These are phyloP conservation scores for Bruchidius siliquastri DNA, from an alignment of 2,888 invertebrate genomes.

Conservation along the genomic window DNA sequence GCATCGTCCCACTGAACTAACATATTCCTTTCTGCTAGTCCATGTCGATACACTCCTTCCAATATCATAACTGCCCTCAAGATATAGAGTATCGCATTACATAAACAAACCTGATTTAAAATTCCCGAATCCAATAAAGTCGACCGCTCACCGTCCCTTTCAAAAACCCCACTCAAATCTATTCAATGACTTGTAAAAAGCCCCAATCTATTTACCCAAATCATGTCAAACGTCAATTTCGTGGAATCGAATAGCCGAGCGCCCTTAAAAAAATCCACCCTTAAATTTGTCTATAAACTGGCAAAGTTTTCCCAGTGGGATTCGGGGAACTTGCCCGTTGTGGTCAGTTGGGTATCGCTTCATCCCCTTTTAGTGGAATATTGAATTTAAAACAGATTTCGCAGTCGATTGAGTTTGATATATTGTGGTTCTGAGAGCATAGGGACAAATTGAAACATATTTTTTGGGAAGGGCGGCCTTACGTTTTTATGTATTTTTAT, in stretches of 20 bases:
- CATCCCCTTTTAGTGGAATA: constrained; percentile 21
- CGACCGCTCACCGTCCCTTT: background rate
- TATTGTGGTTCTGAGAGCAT: constrained; percentile 17
- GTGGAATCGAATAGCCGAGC: constrained; percentile 8
- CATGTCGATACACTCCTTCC: no score
- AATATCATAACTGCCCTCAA: background rate
- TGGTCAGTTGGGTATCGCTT: constrained; percentile 21
- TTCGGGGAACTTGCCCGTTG: constrained; percentile 15
- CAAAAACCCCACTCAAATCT: constrained; percentile 7
- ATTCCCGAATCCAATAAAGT: background rate
- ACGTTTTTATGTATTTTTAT: background rate
- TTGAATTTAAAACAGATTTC: constrained; percentile 27
- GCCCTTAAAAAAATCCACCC: constrained; percentile 23
- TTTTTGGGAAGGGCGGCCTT: background rate
- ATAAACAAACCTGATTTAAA: background rate
- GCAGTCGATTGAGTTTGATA: constrained; percentile 24
- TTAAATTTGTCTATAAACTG: constrained; percentile 25
- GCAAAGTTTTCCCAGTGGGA: constrained; percentile 23
- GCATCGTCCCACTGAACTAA: no score
- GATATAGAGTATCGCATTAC: background rate
- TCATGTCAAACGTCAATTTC: constrained; percentile 21
- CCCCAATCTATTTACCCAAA: constrained; percentile 15
- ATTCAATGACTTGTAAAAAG: constrained; percentile 20
- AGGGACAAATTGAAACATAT: background rate
- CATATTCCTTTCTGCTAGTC: no score